Evolutionary conservation across 2,113 vertebrate species (phyloP).

Genomic region (Sceloporus undulatus): DNA sequence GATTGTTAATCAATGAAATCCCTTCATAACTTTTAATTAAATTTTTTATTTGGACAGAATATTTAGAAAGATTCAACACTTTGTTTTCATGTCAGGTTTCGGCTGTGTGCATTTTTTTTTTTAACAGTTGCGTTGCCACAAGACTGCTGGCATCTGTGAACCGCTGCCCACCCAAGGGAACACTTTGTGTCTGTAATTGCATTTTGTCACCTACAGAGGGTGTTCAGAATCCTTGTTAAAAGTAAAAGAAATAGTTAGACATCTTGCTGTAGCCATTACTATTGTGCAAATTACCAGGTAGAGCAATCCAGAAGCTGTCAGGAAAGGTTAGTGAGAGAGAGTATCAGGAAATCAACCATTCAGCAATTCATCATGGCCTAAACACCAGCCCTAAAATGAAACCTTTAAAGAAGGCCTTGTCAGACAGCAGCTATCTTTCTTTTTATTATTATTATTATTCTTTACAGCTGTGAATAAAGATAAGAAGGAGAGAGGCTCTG

Average conservation of each 20-base stretch:
- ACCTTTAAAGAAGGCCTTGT: constrained; percentile 83
- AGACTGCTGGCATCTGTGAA: constrained; percentile 85
- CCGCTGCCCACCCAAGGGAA: constrained; percentile 75
- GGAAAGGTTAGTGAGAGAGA: constrained; percentile 92
- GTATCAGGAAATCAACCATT: constrained; percentile 90
- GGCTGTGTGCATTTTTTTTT: neutral
- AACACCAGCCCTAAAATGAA: constrained; percentile 87
- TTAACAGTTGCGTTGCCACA: constrained; percentile 79
- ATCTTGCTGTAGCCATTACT: constrained; percentile 94
- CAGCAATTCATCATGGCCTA: constrained; percentile 93
- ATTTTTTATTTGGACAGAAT: constrained; percentile 85
- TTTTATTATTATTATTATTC: constrained; percentile 47
- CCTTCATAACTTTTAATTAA: constrained; percentile 93
- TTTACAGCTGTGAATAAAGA: constrained; percentile 82
- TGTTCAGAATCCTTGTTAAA: constrained; percentile 98
- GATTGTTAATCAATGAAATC: constrained; percentile 94
- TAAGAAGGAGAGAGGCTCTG: constrained; percentile 63
- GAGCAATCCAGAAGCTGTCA: constrained; percentile 96
- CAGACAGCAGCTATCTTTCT: constrained; percentile 76
- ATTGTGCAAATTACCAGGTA: constrained; percentile 94
- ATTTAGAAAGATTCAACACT: constrained; percentile 82
- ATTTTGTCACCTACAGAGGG: constrained; percentile 99
- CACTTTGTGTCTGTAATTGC: constrained; percentile 94
- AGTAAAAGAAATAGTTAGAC: constrained; percentile 84
- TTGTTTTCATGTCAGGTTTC: constrained; percentile 79